phyloP scores from a whole-genome alignment of 1,140 invertebrate genomes.

The Harpegnathos saltator region DNA sequence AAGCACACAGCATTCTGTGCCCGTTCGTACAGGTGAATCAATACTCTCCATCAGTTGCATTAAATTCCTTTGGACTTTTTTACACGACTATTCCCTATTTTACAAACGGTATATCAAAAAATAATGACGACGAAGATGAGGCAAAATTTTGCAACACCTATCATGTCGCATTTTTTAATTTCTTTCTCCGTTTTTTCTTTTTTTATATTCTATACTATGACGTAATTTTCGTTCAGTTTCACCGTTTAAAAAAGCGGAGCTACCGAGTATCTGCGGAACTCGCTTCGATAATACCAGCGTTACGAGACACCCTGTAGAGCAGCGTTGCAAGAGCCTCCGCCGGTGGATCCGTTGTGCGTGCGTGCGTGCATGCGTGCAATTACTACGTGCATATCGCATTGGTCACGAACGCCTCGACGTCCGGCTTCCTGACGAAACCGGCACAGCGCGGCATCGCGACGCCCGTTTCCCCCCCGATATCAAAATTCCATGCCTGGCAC shows the following conservation, averaged over 20 bases:
- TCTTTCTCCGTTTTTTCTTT: background rate
- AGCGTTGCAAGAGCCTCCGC: background rate
- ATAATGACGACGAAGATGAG: background rate
- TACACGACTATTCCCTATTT: background rate
- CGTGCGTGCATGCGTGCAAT: slow-evolving; percentile 61
- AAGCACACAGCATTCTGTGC: background rate
- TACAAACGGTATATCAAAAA: background rate
- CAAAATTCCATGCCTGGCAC: slow-evolving; percentile 80
- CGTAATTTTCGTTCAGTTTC: background rate
- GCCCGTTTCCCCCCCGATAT: slow-evolving; percentile 73
- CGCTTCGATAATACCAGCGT: background rate
- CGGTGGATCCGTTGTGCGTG: background rate
- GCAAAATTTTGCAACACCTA: background rate
- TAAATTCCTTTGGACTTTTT: background rate
- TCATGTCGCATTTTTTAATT: background rate
- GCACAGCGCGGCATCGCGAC: slow-evolving; percentile 21
- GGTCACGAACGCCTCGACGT: slow-evolving; percentile 45
- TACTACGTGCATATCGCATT: slow-evolving; percentile 35
- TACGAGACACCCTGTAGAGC: background rate
- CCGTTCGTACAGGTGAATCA: background rate
- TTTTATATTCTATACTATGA: background rate
- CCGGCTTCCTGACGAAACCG: slow-evolving; percentile 18
- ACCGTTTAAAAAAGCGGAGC: background rate
- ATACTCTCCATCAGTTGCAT: slow-evolving; percentile 8
- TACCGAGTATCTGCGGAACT: background rate